Conservation (phyloP, 2,113 vertebrate species). For the Aegypius monachus region DNA sequence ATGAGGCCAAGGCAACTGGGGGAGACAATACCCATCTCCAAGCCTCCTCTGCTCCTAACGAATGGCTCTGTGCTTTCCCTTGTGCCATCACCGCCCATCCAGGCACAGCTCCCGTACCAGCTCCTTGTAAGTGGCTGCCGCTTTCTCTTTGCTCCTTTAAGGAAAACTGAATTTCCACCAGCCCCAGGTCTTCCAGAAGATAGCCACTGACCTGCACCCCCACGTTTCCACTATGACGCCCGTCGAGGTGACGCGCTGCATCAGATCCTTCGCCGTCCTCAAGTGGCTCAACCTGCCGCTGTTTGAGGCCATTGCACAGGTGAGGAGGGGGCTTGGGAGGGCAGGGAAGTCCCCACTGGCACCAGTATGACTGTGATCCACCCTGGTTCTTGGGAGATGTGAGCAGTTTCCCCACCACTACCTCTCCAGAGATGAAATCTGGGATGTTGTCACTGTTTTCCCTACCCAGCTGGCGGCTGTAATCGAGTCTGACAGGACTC, state of each 20-base stretch:
- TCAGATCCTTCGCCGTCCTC: constrained; percentile 85
- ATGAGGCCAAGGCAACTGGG: too few species aligned
- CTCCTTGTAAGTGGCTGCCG: not conserved
- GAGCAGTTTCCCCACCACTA: not conserved
- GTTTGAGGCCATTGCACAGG: constrained; percentile 85
- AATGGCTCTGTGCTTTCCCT: rapidly evolving
- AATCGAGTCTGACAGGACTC: not conserved
- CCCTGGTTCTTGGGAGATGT: too few species aligned
- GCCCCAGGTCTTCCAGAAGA: constrained; percentile 83
- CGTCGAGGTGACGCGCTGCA: constrained; percentile 71
- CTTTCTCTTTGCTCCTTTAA: constrained; percentile 52
- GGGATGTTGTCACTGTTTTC: not conserved
- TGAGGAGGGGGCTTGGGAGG: not conserved
- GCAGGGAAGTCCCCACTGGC: too few species aligned
- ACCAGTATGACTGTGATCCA: not conserved
- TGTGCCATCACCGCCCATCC: rapidly evolving
- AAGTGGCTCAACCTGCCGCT: constrained; percentile 86
- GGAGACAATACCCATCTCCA: rapidly evolving
- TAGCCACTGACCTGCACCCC: constrained; percentile 79
- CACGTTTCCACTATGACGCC: constrained; percentile 64
- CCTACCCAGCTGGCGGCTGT: too few species aligned
- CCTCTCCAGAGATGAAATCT: not conserved
- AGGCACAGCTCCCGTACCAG: not conserved
- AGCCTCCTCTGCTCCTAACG: not conserved
- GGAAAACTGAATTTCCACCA: constrained; percentile 89